Percentiles rank a stretch among this genome's conserved stretches.
Conservation (phyloP, 2,888 invertebrate genomes). For the Tachystola acroxantha region DNA sequence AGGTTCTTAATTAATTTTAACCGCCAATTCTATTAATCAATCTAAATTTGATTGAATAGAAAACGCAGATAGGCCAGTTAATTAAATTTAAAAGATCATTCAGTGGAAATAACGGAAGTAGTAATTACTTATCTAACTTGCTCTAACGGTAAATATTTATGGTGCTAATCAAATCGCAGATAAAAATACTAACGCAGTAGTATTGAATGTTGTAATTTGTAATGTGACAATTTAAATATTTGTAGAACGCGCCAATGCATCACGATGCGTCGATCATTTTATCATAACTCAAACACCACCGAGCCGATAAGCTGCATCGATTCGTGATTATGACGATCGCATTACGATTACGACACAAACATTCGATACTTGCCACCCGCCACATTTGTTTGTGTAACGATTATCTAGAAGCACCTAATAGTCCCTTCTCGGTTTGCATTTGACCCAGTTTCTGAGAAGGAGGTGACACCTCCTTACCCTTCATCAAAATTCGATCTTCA, state of each 20-base stretch:
- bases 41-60: no score
- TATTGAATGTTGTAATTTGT: no score
- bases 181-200: no score
- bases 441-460: slow-evolving; percentile 39
- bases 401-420: slow-evolving; percentile 22
- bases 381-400: slow-evolving; percentile 38
- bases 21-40: no score
- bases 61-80: no score
- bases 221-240: slow-evolving; percentile 50
- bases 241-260: slow-evolving; percentile 57
- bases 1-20: no score
- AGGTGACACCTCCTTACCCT: neutral
- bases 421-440: slow-evolving; percentile 34
- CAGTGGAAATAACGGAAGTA: no score
- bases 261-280: slow-evolving; percentile 45
- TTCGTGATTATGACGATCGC: slow-evolving; percentile 53
- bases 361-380: slow-evolving; percentile 55
- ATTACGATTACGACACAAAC: slow-evolving; percentile 48
- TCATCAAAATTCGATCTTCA: slow-evolving; percentile 5
- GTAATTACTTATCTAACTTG: no score
- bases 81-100: no score
- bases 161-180: no score
- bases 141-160: slow-evolving; percentile 13
- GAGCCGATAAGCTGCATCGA: slow-evolving; percentile 56
- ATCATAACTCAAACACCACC: slow-evolving; percentile 57